phyloP scores from a whole-genome alignment of 2,888 invertebrate species.

The Eretmocerus hayati region DNA sequence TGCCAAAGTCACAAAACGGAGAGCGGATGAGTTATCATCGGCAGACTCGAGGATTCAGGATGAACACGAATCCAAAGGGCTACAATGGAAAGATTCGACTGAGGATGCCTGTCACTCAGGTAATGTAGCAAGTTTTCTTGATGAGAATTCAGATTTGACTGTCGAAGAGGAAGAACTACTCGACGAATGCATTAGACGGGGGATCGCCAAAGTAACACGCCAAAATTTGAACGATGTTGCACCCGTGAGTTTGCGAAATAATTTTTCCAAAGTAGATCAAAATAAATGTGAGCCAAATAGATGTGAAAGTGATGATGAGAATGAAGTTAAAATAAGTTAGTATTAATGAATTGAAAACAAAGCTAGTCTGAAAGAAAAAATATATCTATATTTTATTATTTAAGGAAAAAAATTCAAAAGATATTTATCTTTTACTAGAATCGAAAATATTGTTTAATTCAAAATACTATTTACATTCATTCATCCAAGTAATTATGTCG shows the following conservation, averaged over 20 bases:
- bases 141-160: constrained; percentile 50
- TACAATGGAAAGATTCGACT: constrained; percentile 47
- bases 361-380: neutral
- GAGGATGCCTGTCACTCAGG: constrained; percentile 28
- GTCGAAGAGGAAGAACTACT: constrained; percentile 50
- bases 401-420: too few relatives aligned
- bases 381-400: too few relatives aligned
- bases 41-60: constrained; percentile 12
- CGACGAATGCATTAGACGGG: constrained; percentile 61
- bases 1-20: constrained; percentile 18
- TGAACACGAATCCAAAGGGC: constrained; percentile 6
- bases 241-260: constrained; percentile 16
- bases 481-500: too few relatives aligned
- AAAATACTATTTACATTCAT: too few relatives aligned
- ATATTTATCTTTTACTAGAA: too few relatives aligned
- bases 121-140: constrained; percentile 50
- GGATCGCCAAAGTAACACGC: constrained; percentile 52
- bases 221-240: constrained; percentile 20
- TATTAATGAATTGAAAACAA: neutral
- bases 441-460: too few relatives aligned
- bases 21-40: constrained; percentile 18
- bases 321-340: neutral
- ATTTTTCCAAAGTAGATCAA: constrained; percentile 4
- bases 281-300: neutral
- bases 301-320: neutral